These are phyloP conservation scores for Leptopilina clavipes DNA, from an alignment of 1,140 invertebrate species.

Conservation along the genomic window DNA sequence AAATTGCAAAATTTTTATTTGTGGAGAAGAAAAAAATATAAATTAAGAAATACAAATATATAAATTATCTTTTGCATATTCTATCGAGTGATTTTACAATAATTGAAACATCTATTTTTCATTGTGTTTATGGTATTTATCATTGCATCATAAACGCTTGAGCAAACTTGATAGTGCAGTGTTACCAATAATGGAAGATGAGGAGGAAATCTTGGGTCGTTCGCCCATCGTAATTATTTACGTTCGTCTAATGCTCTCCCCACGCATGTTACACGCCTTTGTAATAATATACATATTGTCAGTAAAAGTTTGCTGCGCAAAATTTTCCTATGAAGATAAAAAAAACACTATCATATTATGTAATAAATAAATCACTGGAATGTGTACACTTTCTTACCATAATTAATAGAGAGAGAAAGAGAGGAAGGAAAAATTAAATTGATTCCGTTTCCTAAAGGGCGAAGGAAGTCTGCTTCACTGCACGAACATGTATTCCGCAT, in stretches of 20 bases:
- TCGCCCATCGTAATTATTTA: constrained; percentile 31
- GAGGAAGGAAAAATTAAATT: constrained; percentile 1
- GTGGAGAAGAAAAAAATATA: background rate
- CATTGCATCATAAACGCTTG: constrained; percentile 6
- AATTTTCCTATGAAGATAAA: constrained; percentile 1
- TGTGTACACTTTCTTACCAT: background rate
- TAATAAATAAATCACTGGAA: background rate
- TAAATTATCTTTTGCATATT: background rate
- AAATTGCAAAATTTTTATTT: background rate
- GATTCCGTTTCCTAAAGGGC: constrained; percentile 5
- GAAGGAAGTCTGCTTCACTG: constrained; percentile 21
- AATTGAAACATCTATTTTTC: background rate
- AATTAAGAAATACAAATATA: background rate
- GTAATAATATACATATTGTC: constrained; percentile 27
- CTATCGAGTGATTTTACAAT: background rate
- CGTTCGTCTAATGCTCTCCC: background rate
- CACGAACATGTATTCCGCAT: background rate
- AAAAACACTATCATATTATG: background rate
- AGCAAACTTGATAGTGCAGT: background rate
- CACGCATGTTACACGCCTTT: background rate
- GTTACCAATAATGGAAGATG: constrained; percentile 28
- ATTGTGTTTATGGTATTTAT: constrained; percentile 18
- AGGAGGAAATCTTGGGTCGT: constrained; percentile 23
- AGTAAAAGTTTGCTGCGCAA: constrained; percentile 31
- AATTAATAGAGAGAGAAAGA: background rate